These are phyloP conservation scores for Gymnothorax javanicus DNA, from an alignment of 2,797 vertebrate genomes.

Conservation along the genomic window DNA sequence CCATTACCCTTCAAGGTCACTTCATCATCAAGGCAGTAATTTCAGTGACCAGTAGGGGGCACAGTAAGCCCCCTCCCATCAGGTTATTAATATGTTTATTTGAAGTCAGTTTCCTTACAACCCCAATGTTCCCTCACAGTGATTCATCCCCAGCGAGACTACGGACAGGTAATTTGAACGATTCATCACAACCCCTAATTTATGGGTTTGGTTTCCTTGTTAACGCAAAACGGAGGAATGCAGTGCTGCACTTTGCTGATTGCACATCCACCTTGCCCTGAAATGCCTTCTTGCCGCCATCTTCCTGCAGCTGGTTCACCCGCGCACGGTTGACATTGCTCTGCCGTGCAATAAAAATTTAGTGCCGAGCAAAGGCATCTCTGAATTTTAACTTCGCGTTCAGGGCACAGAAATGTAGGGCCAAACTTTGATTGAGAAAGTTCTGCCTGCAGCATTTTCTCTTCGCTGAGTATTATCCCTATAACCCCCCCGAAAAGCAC, in stretches of 20 bases:
- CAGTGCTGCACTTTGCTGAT: conserved; percentile 66
- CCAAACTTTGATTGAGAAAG: not conserved
- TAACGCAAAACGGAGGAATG: conserved; percentile 56
- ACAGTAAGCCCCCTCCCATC: conserved; percentile 40
- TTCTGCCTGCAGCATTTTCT: not conserved
- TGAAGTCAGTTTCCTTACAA: conserved; percentile 47
- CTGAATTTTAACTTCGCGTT: not conserved
- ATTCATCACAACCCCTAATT: conserved; percentile 61
- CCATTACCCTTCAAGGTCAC: conserved; percentile 37
- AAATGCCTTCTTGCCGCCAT: conserved; percentile 43
- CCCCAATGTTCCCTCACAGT: conserved; percentile 33
- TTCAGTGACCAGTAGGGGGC: conserved; percentile 41
- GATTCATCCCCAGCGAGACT: conserved; percentile 56
- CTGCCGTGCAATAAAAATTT: not conserved
- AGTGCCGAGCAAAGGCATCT: not conserved
- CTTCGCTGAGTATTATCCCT: not conserved
- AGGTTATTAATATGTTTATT: conserved; percentile 61
- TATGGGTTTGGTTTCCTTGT: conserved; percentile 61
- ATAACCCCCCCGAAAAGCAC: no score
- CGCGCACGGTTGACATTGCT: not conserved
- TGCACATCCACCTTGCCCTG: conserved; percentile 56
- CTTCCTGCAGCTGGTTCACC: not conserved
- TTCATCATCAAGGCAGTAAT: conserved; percentile 52
- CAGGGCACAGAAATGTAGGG: not conserved
- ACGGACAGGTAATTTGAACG: conserved; percentile 61